phyloP scores from a whole-genome alignment of 2,797 vertebrate genomes.

The Syndactyla subalaris region DNA sequence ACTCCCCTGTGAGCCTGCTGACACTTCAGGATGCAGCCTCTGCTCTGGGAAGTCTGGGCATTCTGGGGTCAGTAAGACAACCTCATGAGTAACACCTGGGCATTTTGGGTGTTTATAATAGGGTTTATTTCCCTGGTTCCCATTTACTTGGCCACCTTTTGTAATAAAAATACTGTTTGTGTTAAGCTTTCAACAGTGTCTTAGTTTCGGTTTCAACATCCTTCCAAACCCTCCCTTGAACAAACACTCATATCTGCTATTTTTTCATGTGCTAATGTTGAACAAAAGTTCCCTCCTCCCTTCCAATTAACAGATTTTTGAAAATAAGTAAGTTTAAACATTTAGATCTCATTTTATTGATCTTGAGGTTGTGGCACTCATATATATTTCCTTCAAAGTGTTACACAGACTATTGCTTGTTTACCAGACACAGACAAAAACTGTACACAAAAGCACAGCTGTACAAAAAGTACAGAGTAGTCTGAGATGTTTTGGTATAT shows the following conservation, averaged over 20 bases:
- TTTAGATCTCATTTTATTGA: neutral
- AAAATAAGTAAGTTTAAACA: neutral
- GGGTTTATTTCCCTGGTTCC: too few species aligned
- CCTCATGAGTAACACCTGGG: too few species aligned
- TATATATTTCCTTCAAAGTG: neutral
- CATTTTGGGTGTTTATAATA: too few species aligned
- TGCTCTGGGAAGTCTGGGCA: too few species aligned
- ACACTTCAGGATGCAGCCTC: too few species aligned
- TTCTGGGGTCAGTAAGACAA: too few species aligned
- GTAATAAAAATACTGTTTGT: too few species aligned
- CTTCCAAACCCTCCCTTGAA: too few species aligned
- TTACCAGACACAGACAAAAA: neutral
- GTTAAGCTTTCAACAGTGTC: too few species aligned
- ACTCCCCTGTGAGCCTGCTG: too few species aligned
- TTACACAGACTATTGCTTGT: neutral
- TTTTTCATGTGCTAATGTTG: neutral
- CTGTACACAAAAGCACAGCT: neutral
- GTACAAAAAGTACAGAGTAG: neutral
- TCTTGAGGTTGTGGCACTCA: neutral
- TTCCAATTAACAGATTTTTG: neutral
- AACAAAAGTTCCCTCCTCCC: neutral
- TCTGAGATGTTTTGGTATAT: neutral
- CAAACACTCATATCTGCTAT: accelerated
- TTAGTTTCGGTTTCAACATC: too few species aligned
- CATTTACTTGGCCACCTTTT: too few species aligned